Evolutionary conservation across 2,888 invertebrate species (phyloP), one percentile per base, ranked within the genome.

Genomic region (Apantesis nais): DNA sequence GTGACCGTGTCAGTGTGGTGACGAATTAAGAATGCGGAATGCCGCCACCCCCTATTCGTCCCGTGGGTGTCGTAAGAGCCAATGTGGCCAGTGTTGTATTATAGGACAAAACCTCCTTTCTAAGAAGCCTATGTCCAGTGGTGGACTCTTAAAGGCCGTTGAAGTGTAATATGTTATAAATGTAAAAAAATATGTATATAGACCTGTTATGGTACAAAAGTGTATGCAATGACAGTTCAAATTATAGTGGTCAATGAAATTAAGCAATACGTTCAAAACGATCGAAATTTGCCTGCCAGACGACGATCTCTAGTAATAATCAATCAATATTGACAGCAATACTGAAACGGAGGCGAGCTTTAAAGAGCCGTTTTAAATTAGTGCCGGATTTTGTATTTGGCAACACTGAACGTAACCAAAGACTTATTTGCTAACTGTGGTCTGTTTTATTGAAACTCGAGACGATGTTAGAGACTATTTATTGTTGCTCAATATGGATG

Each of bases 391-490:
- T 63, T 66, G 64, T 62, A 61, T 74, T 79, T 76, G 70, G 74
- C 72, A 67, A 74, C 72, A 73, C 66, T 68, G 37, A 67, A 69
- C 74, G 74, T 78, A 78, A 78, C 68, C 63, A 70, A 22, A 67
- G 44, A 72, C 70, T 70, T 66, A 66, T 73, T 74, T 64, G 66
- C 41, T 39, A 73, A 74, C 63, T 72, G 48, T 66, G 39, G 41
- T 68, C 55, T 62, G 25, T 72, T 65, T 55, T 29, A 66, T 34
- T 60, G 58, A 69, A 68, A 25, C 44, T 48, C 22, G 58, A 62
- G 58, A 37, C 62, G 72, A 67, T 64, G 68, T 72, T 72, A 62
- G 62, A 34, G 65, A 67, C 62, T 61, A 55, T 72, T 68, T 68
- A 62, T 69, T 74, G n/a, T 16, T 62, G 71, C 60, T 74, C 34